Conservation (phyloP, 1,140 invertebrate genomes). For the Aleiodes sp. region DNA sequence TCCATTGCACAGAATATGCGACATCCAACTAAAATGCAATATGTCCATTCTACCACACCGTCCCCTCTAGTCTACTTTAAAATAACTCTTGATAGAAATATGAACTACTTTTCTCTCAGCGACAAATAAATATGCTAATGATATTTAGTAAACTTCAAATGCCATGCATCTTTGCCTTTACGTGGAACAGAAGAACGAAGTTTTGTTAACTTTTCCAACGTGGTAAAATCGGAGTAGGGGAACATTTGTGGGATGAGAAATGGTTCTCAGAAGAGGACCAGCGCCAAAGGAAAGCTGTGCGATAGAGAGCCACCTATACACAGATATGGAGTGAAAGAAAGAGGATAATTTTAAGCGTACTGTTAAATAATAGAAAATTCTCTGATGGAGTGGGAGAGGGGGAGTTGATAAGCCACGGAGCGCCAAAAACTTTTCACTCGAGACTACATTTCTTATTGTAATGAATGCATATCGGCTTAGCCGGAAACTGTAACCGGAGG, state of each 20-base stretch:
- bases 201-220: conserved; percentile 54
- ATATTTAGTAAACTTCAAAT: conserved; percentile 58
- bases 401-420: conserved; percentile 62
- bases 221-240: background rate
- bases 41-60: too few relatives aligned
- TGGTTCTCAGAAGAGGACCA: conserved; percentile 37
- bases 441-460: conserved; percentile 65
- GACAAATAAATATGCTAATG: conserved; percentile 65
- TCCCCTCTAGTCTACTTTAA: too few relatives aligned
- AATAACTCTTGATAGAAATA: conserved; percentile 5
- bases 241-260: conserved; percentile 31
- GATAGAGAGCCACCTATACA: conserved; percentile 35
- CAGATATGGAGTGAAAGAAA: conserved; percentile 17
- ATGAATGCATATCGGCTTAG: conserved; percentile 68
- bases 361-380: conserved; percentile 67
- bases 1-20: too few relatives aligned
- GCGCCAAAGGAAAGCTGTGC: conserved; percentile 40
- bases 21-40: too few relatives aligned
- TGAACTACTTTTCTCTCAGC: conserved; percentile 44
- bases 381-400: conserved; percentile 57
- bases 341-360: conserved; percentile 43
- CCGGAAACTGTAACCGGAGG: conserved; percentile 49
- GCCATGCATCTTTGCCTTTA: conserved; percentile 53
- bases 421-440: conserved; percentile 65
- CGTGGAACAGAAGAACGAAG: conserved; percentile 49